Base-by-base conservation (phyloP, 1,140 invertebrate species). In the Anoplophora glabripennis region DNA sequence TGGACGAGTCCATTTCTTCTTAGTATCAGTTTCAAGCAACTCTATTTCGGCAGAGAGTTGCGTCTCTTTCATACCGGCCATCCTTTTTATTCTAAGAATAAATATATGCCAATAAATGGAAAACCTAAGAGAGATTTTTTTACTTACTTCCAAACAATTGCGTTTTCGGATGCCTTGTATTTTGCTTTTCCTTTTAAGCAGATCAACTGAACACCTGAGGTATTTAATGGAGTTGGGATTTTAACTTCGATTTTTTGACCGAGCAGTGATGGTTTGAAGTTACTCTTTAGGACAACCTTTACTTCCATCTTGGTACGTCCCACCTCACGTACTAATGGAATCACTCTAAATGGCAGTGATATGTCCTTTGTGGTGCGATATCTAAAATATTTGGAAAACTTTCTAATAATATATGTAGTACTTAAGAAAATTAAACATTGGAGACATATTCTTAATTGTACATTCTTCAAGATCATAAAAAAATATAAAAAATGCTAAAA, bases 321-420 rank as follows among this genome's bases (percentile, higher is more conserved):
- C 14, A 97, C 95, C 78, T 99, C 98, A 7, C 96, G 84, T 0
- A 99, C 98, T 28, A 99, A 79, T 0, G 98, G 98, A 75, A 99
- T 99, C 33, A 99, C 96, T 48, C 98, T 89, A 84, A 99, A 99
- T 66, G 98, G 98, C 65, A 99, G 80, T 53, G 96, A 99, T 74
- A 99, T 99, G 78, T 99, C 98, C 78, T 99, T 98, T n/a, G 97
- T 99, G 49, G 97, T 99, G 45, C 97, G 91, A 78, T 99, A 99
- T 77, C 92, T 94, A 72, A 49, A 72, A 72, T 46, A 56, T 64
- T 49, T 17, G 14, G 7, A 36, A 34, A 9, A 28, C 5, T 51
- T n/a, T 51, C 38, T n/a, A 35, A n/a, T 51, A 2, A 11, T n/a
- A n/a, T n/a, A n/a, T 34, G 11, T 28, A 28, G 21, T 28, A 28